These are phyloP conservation scores for Paradoxurus hermaphroditus DNA, from an alignment of 2,113 vertebrate genomes.

Conservation along the genomic window DNA sequence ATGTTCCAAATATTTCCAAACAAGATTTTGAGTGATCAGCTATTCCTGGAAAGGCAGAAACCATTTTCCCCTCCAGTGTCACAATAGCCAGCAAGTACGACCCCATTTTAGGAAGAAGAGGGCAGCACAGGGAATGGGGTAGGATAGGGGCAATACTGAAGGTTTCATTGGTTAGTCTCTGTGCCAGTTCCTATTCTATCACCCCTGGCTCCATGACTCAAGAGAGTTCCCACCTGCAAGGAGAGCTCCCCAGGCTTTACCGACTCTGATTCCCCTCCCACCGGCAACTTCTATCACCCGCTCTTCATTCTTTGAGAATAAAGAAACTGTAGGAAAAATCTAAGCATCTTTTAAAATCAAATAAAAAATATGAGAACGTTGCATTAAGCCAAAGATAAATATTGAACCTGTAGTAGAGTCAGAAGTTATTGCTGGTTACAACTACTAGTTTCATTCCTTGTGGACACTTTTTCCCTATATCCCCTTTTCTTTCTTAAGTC, in stretches of 20 bases:
- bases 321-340: background rate
- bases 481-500: background rate
- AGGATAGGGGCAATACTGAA: background rate
- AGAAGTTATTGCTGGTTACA: background rate
- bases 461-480: background rate
- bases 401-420: background rate
- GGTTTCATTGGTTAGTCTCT: background rate
- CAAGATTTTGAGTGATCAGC: background rate
- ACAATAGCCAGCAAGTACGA: background rate
- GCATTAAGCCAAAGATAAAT: background rate
- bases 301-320: background rate
- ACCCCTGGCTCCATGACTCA: background rate
- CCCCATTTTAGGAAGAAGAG: background rate
- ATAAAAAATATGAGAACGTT: background rate
- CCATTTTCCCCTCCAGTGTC: background rate
- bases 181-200: background rate
- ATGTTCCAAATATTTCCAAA: background rate
- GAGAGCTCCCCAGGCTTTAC: background rate
- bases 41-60: background rate
- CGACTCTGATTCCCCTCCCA: background rate
- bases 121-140: background rate
- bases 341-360: background rate
- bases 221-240: background rate
- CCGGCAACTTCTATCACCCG: background rate
- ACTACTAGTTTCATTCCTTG: background rate